Conservation (phyloP, 1,140 invertebrate species). For the Chironomus striatipennis region DNA sequence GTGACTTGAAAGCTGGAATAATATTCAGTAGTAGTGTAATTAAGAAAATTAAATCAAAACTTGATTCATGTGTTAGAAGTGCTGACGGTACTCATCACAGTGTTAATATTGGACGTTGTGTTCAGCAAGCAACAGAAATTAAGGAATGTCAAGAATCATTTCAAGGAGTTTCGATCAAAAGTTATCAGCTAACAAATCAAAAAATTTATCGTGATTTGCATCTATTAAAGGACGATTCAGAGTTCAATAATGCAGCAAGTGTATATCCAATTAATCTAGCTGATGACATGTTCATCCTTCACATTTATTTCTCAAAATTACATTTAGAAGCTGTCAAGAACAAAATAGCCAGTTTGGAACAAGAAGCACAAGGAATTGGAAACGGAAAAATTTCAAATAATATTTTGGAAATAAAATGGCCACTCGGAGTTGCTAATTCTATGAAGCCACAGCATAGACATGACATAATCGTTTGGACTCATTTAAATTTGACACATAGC, state of each 20-base stretch:
- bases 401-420: conserved; percentile 57
- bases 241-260: conserved; percentile 50
- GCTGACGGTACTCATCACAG: conserved; percentile 66
- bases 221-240: conserved; percentile 37
- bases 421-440: conserved; percentile 61
- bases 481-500: conserved; percentile 74
- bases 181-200: conserved; percentile 46
- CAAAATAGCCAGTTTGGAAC: conserved; percentile 42
- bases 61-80: conserved; percentile 81
- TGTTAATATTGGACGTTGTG: conserved; percentile 74
- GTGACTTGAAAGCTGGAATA: conserved; percentile 57
- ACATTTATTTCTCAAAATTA: conserved; percentile 56
- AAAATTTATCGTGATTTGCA: conserved; percentile 45
- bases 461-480: conserved; percentile 75
- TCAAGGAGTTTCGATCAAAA: conserved; percentile 41
- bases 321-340: conserved; percentile 44
- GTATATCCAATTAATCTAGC: conserved; percentile 57
- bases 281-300: conserved; percentile 57
- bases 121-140: conserved; percentile 57
- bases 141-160: conserved; percentile 46
- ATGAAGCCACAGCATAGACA: conserved; percentile 66
- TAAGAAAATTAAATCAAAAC: conserved; percentile 56
- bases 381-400: conserved; percentile 42
- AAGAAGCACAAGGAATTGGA: conserved; percentile 37
- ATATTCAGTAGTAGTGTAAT: conserved; percentile 68